Conservation (phyloP, 2,113 vertebrate species). For the Psilopogon haemacephalus region DNA sequence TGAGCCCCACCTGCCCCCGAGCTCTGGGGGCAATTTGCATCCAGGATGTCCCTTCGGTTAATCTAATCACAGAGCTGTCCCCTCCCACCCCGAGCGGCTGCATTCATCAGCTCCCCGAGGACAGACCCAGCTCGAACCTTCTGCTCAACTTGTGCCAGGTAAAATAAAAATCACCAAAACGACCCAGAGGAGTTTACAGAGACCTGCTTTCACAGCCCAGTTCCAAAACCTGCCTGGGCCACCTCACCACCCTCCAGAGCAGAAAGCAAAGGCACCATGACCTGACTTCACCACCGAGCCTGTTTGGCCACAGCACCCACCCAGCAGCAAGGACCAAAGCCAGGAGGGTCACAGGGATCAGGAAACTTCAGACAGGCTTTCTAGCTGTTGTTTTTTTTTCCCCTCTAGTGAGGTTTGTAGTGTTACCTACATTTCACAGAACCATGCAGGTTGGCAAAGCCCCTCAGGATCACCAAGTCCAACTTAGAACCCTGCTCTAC, state of each 20-base stretch:
- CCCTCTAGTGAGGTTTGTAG: neutral
- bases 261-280: accelerated
- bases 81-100: accelerated
- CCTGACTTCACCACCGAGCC: neutral
- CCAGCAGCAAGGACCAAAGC: neutral
- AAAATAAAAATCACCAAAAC: neutral
- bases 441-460: too few relatives aligned
- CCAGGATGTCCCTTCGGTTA: accelerated
- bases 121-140: neutral
- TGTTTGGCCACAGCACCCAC: neutral
- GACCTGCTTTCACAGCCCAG: neutral
- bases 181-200: neutral
- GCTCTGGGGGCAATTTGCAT: neutral
- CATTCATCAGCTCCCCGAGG: neutral
- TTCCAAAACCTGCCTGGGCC: neutral
- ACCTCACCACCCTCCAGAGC: accelerated
- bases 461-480: too few relatives aligned
- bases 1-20: neutral
- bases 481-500: too few relatives aligned
- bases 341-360: neutral
- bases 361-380: neutral
- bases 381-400: too few relatives aligned
- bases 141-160: accelerated
- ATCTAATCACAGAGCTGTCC: neutral
- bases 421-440: neutral